Evolutionary conservation across 2,113 vertebrate genomes (phyloP).

Genomic region (Prionailurus viverrinus): DNA sequence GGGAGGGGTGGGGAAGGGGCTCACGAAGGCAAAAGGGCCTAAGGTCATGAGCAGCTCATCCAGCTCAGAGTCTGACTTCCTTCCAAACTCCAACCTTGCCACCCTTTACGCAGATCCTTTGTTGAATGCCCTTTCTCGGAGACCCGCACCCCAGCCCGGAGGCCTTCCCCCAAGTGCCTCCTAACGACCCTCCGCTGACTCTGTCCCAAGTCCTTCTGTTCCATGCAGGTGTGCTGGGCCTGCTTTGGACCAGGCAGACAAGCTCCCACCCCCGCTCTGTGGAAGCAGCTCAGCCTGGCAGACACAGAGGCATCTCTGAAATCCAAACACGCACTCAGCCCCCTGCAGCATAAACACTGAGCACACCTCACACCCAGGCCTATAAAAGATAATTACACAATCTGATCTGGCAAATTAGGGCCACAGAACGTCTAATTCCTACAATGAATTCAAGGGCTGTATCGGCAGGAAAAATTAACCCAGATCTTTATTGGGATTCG

Average conservation of each 20-base stretch:
- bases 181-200: fast-evolving
- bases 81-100: neutral
- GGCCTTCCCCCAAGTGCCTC: neutral
- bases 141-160: neutral
- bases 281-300: neutral
- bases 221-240: neutral
- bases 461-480: constrained; percentile 80
- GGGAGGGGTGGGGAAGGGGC: neutral
- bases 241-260: neutral
- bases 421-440: constrained; percentile 72
- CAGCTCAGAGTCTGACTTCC: neutral
- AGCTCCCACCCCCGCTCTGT: neutral
- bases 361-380: constrained; percentile 57
- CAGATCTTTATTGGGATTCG: constrained; percentile 65
- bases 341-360: constrained; percentile 6
- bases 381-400: constrained; percentile 80
- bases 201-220: neutral
- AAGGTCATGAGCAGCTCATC: neutral
- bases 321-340: neutral
- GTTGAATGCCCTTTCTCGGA: neutral
- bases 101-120: neutral
- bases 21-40: neutral
- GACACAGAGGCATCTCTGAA: neutral
- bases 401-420: constrained; percentile 76
- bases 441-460: constrained; percentile 60